phyloP scores from a whole-genome alignment of 2,113 vertebrate genomes.

The Myodes glareolus region DNA sequence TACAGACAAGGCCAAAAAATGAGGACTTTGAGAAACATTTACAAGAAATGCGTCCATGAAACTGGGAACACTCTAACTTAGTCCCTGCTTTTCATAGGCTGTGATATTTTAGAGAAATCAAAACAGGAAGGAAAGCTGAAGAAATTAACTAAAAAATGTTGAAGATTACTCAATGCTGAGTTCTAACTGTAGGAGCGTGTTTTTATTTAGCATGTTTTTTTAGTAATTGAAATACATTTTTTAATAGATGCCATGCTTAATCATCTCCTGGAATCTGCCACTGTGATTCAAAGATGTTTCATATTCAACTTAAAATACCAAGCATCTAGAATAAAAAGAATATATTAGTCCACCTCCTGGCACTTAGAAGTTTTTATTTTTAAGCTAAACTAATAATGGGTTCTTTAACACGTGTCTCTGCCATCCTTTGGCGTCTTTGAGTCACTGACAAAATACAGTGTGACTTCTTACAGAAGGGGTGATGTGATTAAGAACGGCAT shows the following conservation, averaged over 20 bases:
- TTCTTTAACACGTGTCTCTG: conserved; percentile 12
- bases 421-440: not conserved
- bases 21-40: not conserved
- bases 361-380: conserved; percentile 47
- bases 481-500: not conserved
- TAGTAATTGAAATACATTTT: conserved; percentile 58
- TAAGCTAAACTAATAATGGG: conserved; percentile 42
- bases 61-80: not conserved
- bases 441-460: not conserved
- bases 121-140: conserved; percentile 23
- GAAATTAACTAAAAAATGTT: conserved; percentile 45
- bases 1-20: not conserved
- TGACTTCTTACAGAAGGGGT: not conserved
- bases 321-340: conserved; percentile 66
- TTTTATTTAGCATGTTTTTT: conserved; percentile 65
- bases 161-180: conserved; percentile 56
- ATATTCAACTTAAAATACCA: conserved; percentile 74
- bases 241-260: conserved; percentile 65
- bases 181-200: not conserved
- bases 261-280: conserved; percentile 63
- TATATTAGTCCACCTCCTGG: conserved; percentile 45
- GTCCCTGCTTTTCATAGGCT: not conserved
- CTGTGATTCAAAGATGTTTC: conserved; percentile 70
- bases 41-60: not conserved
- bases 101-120: conserved; percentile 14